These are phyloP conservation scores for Nibea albiflora DNA, from an alignment of 2,113 vertebrate genomes.

Conservation along the genomic window DNA sequence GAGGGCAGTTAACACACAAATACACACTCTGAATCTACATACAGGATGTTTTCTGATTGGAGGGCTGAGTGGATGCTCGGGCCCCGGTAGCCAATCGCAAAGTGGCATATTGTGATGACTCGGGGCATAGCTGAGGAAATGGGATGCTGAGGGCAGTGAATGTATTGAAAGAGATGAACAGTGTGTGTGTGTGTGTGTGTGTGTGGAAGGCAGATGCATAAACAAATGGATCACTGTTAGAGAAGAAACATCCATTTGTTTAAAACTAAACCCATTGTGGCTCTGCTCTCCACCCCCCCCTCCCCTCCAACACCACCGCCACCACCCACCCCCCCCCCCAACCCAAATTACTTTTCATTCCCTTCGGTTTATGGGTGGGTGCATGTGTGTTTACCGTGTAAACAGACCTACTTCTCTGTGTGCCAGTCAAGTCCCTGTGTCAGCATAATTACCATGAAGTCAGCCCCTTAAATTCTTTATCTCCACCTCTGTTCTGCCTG, in stretches of 20 bases:
- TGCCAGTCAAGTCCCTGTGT: constrained; percentile 15
- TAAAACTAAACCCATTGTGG: constrained; percentile 47
- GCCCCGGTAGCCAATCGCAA: constrained; percentile 30
- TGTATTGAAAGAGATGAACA: constrained; percentile 34
- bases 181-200: constrained; percentile 31
- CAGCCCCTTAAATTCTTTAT: constrained; percentile 1
- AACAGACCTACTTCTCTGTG: constrained; percentile 53
- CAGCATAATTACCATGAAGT: constrained; percentile 41
- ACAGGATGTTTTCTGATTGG: constrained; percentile 11
- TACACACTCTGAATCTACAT: not conserved
- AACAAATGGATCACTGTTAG: constrained; percentile 73
- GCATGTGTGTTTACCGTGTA: constrained; percentile 59
- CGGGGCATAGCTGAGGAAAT: constrained; percentile 63
- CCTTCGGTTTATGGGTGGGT: constrained; percentile 14
- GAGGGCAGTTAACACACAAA: constrained; percentile 15
- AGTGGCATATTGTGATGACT: constrained; percentile 63
- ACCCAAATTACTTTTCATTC: constrained; percentile 28
- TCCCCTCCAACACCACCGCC: no score
- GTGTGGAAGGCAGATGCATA: constrained; percentile 32
- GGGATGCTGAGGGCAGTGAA: constrained; percentile 41
- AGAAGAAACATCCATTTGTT: constrained; percentile 73
- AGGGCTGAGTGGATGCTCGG: constrained; percentile 10
- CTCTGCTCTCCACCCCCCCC: constrained; percentile 27
- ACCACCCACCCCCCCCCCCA: no score
- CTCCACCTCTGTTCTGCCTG: constrained; percentile 25